These are phyloP conservation scores for Hucho hucho DNA, from an alignment of 2,113 vertebrate genomes.

Conservation along the genomic window DNA sequence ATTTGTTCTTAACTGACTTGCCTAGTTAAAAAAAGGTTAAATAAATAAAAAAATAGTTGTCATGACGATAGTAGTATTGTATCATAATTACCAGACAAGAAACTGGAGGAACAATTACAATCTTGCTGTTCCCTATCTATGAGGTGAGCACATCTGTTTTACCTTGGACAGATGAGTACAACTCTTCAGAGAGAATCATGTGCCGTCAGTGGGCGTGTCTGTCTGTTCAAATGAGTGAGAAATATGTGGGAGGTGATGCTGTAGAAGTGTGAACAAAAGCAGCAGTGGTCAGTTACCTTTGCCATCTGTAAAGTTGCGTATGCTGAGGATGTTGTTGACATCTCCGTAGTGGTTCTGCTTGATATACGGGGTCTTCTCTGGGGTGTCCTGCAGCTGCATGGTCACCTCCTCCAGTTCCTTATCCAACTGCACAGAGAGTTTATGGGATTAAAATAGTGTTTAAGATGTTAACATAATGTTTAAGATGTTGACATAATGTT, in stretches of 20 bases:
- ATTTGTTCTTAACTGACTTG: too few species aligned
- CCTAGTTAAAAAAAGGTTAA: too few species aligned
- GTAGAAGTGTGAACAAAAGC: conserved; percentile 5
- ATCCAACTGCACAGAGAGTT: conserved; percentile 79
- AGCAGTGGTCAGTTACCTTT: conserved; percentile 80
- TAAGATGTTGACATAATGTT: too few species aligned
- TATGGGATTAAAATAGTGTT: background rate
- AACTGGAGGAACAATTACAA: too few species aligned
- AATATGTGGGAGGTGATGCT: conserved; percentile 20
- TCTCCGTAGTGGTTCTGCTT: conserved; percentile 99
- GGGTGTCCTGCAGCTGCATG: conserved; percentile 99
- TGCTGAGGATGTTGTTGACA: conserved; percentile 95
- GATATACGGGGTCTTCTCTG: conserved; percentile 97
- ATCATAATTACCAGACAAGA: too few species aligned
- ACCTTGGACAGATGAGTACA: conserved; percentile 39
- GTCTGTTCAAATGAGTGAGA: conserved; percentile 7
- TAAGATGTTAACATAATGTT: too few species aligned
- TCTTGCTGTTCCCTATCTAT: background rate
- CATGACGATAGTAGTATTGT: too few species aligned
- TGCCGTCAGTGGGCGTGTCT: conserved; percentile 8
- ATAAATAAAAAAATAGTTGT: too few species aligned
- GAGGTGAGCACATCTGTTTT: too few species aligned
- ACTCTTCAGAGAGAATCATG: conserved; percentile 47
- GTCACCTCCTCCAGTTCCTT: conserved; percentile 98
- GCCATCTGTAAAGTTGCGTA: conserved; percentile 93